Evolutionary conservation across 2,888 invertebrate species (phyloP), one percentile per base, ranked within the genome.

Genomic region (Eudasyphora cyanicolor): DNA sequence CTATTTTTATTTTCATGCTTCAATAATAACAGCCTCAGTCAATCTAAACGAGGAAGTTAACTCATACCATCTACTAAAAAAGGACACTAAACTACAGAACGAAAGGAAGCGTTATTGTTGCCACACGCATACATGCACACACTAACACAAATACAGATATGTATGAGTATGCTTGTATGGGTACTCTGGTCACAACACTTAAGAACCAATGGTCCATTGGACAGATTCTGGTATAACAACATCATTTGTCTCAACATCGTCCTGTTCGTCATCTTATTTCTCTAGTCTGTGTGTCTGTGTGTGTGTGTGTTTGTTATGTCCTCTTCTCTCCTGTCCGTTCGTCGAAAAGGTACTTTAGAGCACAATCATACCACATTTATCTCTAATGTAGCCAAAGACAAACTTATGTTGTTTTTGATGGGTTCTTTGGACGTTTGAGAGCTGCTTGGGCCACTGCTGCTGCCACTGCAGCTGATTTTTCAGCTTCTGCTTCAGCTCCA

Each of bases 1-100:
- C 87, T 86, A 87, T 89, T 88, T 88, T 88, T 88, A 88, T 89
- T 88, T 89, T 88, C 87, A 87, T 78, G 78, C 80, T 78, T 75
- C 77, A 78, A 45, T 60, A 81, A 78, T 49, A 81, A 51, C 64
- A 71, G 62, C 45, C 77, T 70, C 14, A 57, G 54, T 29, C 69
- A 77, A 54, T 35, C 69, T 49, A 17, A 32, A 21, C 32, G 54
- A 76, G 60, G 57, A 69, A 38, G 8, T 6, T n/a, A 24, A 57
- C 42, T 32, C 54, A 57, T 42, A 24, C 73, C 17, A 24, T n/a
- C n/a, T n/a, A n/a, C n/a, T n/a, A n/a, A n/a, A n/a, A n/a, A n/a
- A n/a, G 5, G 1, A 27, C 73, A 49, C 51, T 49, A 17, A 32
- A 32, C 45, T 35, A 57, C 57, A 57, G 2, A n/a, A 54, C n/a